Conservation (phyloP, 2,888 invertebrate species). For the Lepidochrysops patricia region DNA sequence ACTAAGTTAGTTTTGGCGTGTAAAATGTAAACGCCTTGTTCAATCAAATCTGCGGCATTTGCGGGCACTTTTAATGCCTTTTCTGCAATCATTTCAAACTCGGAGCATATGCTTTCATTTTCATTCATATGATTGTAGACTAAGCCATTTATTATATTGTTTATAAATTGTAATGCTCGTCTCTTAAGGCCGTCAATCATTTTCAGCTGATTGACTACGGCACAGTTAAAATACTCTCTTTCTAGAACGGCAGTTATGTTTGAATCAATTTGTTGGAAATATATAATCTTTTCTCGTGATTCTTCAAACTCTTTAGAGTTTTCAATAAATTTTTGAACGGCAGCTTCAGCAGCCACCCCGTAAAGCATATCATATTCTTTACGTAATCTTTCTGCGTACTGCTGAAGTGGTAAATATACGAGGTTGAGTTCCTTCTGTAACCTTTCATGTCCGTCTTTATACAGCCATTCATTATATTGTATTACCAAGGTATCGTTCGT, state of each 20-base stretch:
- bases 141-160: conserved; percentile 77
- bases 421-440: conserved; percentile 66
- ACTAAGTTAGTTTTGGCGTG: conserved; percentile 83
- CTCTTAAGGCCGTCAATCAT: conserved; percentile 77
- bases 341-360: conserved; percentile 58
- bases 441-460: conserved; percentile 63
- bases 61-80: conserved; percentile 82
- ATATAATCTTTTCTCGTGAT: conserved; percentile 75
- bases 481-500: conserved; percentile 71
- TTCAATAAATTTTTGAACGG: conserved; percentile 60
- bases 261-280: conserved; percentile 75
- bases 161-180: conserved; percentile 74
- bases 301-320: conserved; percentile 73
- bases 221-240: conserved; percentile 80
- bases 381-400: conserved; percentile 70
- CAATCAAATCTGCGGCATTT: conserved; percentile 87
- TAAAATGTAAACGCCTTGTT: conserved; percentile 86
- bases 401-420: conserved; percentile 72
- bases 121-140: conserved; percentile 77
- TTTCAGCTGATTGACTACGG: conserved; percentile 76
- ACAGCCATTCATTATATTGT: conserved; percentile 72
- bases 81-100: conserved; percentile 81
- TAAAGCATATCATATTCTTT: conserved; percentile 74
- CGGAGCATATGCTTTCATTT: conserved; percentile 79
- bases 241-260: conserved; percentile 76